Evolutionary conservation across 2,113 vertebrate species (phyloP), one percentile per base, ranked within the genome.

Genomic region (Neolamprologus ventralis): DNA sequence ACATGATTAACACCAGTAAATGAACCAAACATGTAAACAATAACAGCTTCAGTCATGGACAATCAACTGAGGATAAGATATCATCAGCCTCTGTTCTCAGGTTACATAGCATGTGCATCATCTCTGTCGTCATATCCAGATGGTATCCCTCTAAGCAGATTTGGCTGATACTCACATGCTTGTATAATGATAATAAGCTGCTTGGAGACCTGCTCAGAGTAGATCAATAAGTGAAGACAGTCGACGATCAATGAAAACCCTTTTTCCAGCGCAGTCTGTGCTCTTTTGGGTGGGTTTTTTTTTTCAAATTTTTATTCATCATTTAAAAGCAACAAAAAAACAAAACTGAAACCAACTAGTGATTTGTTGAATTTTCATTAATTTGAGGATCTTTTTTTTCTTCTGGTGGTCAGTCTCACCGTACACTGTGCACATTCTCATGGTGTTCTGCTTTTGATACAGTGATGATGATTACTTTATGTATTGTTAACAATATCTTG

Each of bases 41-140:
- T 21, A 65, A 71, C 37, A 58, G 5, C 47, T 17, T 60, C 60
- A 55, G 7, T 78, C 45, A 19, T n/a, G 26, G 26, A 1, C 16
- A 49, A 78, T 21, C 11, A 3, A 40, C 81, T 80, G 88, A 90
- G 92, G 88, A 91, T 86, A 91, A 75, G 92, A 92, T 93, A 88
- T 78, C 21, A 92, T 92, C 86, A 33, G 37, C 45, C 19, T 35
- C 40, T 4, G 60, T 54, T 81, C 85, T 94, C 73, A 7, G 51
- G 83, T 94, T 91, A 92, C 91, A 90, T 71, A 54, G 88, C 49
- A 2, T 26, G 80, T 45, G 87, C 88, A 85, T 89, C 89, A 82
- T 94, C 86, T 65, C 33, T 75, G 81, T 65, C 81, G 47, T 92
- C 89, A 87, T 87, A 81, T 88, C 81, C 91, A 92, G 90, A 90